phyloP scores from a whole-genome alignment of 2,797 vertebrate genomes.

The Orientallactaga sibirica region DNA sequence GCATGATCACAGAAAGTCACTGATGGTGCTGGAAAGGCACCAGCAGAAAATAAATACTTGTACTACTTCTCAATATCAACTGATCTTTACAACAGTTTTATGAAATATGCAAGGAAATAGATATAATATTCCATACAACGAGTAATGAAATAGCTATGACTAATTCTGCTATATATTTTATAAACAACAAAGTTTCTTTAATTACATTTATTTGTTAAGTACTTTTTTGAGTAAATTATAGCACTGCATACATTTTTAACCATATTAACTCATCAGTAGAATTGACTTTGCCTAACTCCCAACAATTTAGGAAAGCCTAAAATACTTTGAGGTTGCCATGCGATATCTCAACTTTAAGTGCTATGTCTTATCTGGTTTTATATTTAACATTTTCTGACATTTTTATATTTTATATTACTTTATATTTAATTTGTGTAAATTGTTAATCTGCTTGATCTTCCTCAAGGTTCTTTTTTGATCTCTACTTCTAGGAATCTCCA shows the following conservation, averaged over 20 bases:
- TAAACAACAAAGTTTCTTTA: neutral
- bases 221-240: neutral
- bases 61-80: neutral
- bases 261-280: neutral
- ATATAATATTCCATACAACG: neutral
- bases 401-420: no score
- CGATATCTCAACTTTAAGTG: neutral
- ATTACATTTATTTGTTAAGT: neutral
- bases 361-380: neutral
- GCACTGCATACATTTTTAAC: neutral
- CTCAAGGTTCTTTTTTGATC: neutral
- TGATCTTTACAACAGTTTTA: neutral
- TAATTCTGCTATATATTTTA: neutral
- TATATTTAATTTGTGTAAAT: neutral
- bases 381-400: neutral
- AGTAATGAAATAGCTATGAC: neutral
- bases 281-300: neutral
- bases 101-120: neutral
- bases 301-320: neutral
- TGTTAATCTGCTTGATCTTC: neutral
- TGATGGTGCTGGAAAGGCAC: accelerated
- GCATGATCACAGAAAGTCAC: neutral
- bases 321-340: neutral
- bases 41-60: no score
- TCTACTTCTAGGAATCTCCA: neutral